Conservation (phyloP, 2,888 invertebrate species). For the Cyaniris semiargus region DNA sequence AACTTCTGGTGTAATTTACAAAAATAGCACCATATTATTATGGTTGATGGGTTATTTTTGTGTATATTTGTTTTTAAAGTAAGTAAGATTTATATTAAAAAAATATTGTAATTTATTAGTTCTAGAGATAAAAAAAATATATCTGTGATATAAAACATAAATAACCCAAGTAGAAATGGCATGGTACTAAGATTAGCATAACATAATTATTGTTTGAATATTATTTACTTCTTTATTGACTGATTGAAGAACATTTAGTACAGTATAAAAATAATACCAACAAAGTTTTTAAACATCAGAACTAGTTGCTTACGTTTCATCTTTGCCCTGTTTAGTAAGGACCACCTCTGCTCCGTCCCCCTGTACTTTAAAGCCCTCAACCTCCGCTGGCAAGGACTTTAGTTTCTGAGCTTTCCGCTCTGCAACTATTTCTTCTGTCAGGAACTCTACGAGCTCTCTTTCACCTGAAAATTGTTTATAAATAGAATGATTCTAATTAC, state of each 20-base stretch:
- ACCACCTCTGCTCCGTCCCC: slow-evolving; percentile 92
- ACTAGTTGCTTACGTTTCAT: slow-evolving; percentile 83
- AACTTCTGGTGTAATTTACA: slow-evolving; percentile 31
- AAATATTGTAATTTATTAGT: too few species aligned
- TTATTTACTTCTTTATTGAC: too few species aligned
- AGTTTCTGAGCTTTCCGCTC: slow-evolving; percentile 92
- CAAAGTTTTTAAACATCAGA: neutral
- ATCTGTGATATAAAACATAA: too few species aligned
- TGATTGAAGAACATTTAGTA: too few species aligned
- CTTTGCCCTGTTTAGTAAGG: slow-evolving; percentile 85
- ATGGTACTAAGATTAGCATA: too few species aligned
- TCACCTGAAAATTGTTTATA: slow-evolving; percentile 81
- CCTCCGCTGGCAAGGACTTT: slow-evolving; percentile 85
- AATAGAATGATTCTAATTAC: neutral
- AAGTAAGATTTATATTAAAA: too few species aligned
- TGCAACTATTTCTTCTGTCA: slow-evolving; percentile 95
- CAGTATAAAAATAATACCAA: neutral
- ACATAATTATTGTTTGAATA: too few species aligned
- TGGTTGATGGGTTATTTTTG: slow-evolving; percentile 7
- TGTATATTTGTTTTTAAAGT: too few species aligned
- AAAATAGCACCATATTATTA: neutral
- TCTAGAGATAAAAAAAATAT: too few species aligned
- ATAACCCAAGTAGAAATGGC: too few species aligned
- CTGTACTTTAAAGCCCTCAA: slow-evolving; percentile 91
- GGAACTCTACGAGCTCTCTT: slow-evolving; percentile 92